Evolutionary conservation across 2,113 vertebrate species (phyloP).

Genomic region (Salvator merianae): DNA sequence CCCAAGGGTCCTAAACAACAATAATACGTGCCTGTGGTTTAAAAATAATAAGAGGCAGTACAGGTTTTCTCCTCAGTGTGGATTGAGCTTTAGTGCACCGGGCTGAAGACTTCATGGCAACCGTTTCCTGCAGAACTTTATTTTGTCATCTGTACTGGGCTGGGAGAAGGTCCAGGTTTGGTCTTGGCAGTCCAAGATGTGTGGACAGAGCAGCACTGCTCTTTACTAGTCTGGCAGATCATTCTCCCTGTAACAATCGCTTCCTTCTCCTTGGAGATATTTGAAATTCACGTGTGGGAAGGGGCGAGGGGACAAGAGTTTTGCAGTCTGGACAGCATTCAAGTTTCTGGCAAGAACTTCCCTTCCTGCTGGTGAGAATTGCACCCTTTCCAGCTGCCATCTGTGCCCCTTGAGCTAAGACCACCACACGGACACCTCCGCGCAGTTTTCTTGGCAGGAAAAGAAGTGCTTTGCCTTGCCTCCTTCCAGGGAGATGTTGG

Average conservation of each 20-base stretch:
- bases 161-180: neutral
- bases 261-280: neutral
- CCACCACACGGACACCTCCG: too few relatives aligned
- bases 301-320: constrained; percentile 12
- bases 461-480: too few relatives aligned
- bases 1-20: too few relatives aligned
- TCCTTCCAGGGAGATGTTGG: too few relatives aligned
- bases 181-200: neutral
- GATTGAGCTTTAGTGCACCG: neutral
- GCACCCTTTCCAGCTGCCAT: neutral
- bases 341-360: constrained; percentile 35
- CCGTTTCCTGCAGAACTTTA: neutral
- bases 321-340: constrained; percentile 18
- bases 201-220: neutral
- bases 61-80: too few relatives aligned
- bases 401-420: too few relatives aligned
- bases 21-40: too few relatives aligned
- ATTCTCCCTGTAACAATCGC: neutral
- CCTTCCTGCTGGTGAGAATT: neutral
- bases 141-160: neutral
- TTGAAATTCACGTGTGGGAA: constrained; percentile 1
- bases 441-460: too few relatives aligned
- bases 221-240: neutral
- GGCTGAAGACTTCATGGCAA: neutral
- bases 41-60: too few relatives aligned